These are phyloP conservation scores for Esox masquinongy DNA, from an alignment of 2,797 vertebrate genomes.

Conservation along the genomic window DNA sequence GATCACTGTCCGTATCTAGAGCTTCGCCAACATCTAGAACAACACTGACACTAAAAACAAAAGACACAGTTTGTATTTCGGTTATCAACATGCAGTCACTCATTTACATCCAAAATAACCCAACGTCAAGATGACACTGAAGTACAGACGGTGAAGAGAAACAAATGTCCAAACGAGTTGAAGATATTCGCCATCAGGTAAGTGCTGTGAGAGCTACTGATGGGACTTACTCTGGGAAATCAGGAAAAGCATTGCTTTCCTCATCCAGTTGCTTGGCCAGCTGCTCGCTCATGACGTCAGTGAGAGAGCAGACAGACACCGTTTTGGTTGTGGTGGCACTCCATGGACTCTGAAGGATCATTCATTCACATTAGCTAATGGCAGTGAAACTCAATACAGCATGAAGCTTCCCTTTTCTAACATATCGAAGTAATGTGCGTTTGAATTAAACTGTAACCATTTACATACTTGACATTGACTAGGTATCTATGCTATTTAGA, in stretches of 20 bases:
- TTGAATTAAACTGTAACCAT: neutral
- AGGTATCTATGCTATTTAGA: neutral
- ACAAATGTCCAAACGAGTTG: neutral
- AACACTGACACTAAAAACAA: slow-evolving; percentile 66
- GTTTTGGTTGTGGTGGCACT: slow-evolving; percentile 63
- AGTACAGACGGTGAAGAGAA: neutral
- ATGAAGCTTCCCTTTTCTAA: neutral
- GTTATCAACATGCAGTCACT: neutral
- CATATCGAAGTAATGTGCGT: neutral
- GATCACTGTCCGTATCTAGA: slow-evolving; percentile 86
- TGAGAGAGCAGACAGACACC: slow-evolving; percentile 80
- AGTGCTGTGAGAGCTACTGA: slow-evolving; percentile 29
- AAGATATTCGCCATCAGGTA: neutral
- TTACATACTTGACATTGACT: neutral
- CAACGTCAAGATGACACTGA: neutral
- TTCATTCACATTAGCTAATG: neutral
- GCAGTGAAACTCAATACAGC: neutral
- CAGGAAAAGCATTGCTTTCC: slow-evolving; percentile 74
- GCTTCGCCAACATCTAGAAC: slow-evolving; percentile 74
- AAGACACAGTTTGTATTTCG: neutral
- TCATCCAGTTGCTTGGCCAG: slow-evolving; percentile 90
- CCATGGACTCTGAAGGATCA: slow-evolving; percentile 82
- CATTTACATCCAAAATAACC: neutral
- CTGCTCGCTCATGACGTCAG: slow-evolving; percentile 96
- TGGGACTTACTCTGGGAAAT: slow-evolving; percentile 77